A percentile compares a stretch with the other conserved stretches of the same genome.
Evolutionary conservation across 2,113 vertebrate genomes (phyloP).

Genomic region (Phalacrocorax carbo): DNA sequence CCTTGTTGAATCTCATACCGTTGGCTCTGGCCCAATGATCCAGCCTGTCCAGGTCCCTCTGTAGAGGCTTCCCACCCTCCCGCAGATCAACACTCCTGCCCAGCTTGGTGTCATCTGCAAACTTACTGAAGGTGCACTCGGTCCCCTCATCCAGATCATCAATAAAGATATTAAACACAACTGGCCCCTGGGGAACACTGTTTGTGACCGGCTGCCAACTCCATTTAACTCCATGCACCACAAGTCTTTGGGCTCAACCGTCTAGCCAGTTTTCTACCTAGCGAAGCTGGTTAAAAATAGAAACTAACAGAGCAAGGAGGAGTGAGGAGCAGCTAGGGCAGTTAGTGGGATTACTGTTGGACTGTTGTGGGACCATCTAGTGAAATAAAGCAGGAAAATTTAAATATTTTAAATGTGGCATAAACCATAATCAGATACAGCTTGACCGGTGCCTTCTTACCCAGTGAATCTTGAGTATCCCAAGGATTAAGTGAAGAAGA

Average conservation of each 20-base stretch:
- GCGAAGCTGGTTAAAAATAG: neutral
- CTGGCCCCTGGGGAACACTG: neutral
- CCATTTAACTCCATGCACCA: neutral
- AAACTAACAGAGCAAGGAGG: neutral
- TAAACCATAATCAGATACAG: neutral
- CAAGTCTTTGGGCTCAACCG: too few species aligned
- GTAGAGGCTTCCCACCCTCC: neutral
- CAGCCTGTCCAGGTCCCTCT: neutral
- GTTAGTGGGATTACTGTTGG: neutral
- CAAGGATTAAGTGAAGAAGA: neutral
- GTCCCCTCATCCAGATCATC: neutral
- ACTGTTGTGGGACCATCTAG: neutral
- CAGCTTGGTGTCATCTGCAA: neutral
- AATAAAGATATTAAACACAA: neutral
- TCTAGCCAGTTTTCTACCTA: neutral
- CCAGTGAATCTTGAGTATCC: neutral
- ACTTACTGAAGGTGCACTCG: neutral
- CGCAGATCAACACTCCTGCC: neutral
- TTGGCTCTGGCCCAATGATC: accelerated
- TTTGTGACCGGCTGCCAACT: neutral
- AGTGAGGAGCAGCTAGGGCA: neutral
- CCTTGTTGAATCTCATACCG: neutral
- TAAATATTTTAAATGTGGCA: neutral
- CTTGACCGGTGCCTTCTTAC: neutral
- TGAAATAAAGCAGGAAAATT: neutral